A percentile compares a stretch with the other conserved stretches of the same genome.
phyloP scores from a whole-genome alignment of 2,888 invertebrate genomes.

The Trichopria drosophilae region DNA sequence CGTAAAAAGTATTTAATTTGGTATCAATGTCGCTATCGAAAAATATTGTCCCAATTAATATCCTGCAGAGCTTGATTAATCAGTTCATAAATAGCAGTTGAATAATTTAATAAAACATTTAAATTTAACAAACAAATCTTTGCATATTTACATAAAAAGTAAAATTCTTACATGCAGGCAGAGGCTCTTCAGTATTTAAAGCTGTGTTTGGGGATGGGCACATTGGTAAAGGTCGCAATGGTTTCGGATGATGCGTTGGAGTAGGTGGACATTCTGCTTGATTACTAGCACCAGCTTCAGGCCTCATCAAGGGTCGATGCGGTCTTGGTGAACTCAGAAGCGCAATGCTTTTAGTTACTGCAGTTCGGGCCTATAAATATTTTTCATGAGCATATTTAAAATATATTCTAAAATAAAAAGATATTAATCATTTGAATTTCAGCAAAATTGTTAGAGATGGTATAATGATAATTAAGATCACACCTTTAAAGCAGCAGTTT shows the following conservation, averaged over 20 bases:
- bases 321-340: slow-evolving; percentile 63
- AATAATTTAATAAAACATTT: too few species aligned
- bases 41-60: too few species aligned
- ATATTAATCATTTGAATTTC: slow-evolving; percentile 9
- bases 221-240: slow-evolving; percentile 63
- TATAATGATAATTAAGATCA: background rate
- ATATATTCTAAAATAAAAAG: slow-evolving; percentile 7
- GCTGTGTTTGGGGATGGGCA: slow-evolving; percentile 51
- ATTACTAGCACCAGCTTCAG: slow-evolving; percentile 44
- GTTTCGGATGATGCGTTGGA: slow-evolving; percentile 81
- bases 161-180: slow-evolving; percentile 84
- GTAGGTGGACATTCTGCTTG: slow-evolving; percentile 81
- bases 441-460: background rate
- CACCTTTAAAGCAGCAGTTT: slow-evolving; percentile 57
- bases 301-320: slow-evolving; percentile 49
- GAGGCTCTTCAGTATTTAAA: slow-evolving; percentile 68
- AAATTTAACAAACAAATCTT: too few species aligned
- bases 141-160: too few species aligned
- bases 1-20: too few species aligned
- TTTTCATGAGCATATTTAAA: background rate
- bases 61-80: too few species aligned
- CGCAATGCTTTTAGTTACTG: slow-evolving; percentile 55
- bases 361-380: slow-evolving; percentile 53
- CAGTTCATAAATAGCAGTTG: too few species aligned
- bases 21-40: too few species aligned